These are phyloP conservation scores for Actinopyga echinites DNA, from an alignment of 53 echinoderm and acorn worm genomes.

Conservation along the genomic window DNA sequence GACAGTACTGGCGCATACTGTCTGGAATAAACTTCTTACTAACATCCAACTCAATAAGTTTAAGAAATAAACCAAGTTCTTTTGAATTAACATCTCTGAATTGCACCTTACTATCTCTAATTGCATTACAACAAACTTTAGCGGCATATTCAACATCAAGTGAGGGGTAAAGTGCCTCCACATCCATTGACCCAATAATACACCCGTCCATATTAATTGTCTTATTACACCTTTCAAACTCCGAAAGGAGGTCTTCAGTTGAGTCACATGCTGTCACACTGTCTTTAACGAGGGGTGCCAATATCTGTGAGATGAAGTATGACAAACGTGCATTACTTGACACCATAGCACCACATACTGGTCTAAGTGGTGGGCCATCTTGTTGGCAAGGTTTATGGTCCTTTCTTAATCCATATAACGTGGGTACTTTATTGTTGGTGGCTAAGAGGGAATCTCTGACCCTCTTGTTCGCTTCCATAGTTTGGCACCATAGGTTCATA, in stretches of 20 bases:
- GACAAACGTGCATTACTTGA: neutral
- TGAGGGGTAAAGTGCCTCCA: neutral
- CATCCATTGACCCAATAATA: neutral
- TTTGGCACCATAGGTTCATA: neutral
- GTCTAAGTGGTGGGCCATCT: neutral
- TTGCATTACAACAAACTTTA: neutral
- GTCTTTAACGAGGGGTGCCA: neutral
- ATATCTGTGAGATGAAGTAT: neutral
- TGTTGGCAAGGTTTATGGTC: neutral
- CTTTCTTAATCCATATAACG: neutral
- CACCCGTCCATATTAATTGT: neutral
- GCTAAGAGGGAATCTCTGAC: constrained; percentile 7
- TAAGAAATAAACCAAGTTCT: no score
- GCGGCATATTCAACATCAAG: neutral
- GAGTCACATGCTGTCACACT: neutral
- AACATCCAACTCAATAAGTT: no score
- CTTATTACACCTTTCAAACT: neutral
- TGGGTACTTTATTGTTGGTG: constrained; percentile 32
- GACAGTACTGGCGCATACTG: no score
- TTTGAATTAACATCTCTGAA: no score
- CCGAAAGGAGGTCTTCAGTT: neutral
- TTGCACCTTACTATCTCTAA: no score
- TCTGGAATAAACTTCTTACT: no score
- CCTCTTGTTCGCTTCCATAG: neutral
- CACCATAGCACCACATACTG: neutral